A percentile compares a stretch with the other conserved stretches of the same genome.
phyloP scores from a whole-genome alignment of 2,888 invertebrate species.

The Tetanocera ferruginea region DNA sequence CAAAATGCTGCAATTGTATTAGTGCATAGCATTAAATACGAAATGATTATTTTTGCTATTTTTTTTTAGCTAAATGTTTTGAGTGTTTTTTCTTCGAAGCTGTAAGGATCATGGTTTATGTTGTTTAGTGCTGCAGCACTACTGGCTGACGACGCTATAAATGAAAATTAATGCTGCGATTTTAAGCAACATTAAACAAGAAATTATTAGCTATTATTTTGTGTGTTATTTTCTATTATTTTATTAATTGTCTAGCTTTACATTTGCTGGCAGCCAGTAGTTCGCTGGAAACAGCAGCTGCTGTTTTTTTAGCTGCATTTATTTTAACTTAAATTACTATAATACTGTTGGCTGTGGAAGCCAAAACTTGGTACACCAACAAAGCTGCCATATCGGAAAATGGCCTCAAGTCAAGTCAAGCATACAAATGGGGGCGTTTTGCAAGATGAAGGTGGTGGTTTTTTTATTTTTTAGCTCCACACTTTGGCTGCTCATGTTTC shows the following conservation, averaged over 20 bases:
- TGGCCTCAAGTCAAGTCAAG: slow-evolving; percentile 2
- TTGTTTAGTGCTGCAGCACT: neutral
- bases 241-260: neutral
- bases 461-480: too few species aligned
- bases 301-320: neutral
- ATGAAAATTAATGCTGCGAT: slow-evolving; percentile 50
- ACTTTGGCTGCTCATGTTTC: neutral
- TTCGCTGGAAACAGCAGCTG: neutral
- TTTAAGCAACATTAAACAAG: slow-evolving; percentile 31
- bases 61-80: slow-evolving; percentile 38
- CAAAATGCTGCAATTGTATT: slow-evolving; percentile 48
- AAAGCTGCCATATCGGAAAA: neutral
- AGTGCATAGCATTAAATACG: slow-evolving; percentile 50
- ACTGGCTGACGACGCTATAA: slow-evolving; percentile 3
- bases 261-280: neutral
- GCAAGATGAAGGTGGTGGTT: too few species aligned
- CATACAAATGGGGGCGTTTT: neutral
- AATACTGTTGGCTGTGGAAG: neutral
- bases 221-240: slow-evolving; percentile 20
- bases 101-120: neutral
- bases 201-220: slow-evolving; percentile 15
- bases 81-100: slow-evolving; percentile 23
- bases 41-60: slow-evolving; percentile 52
- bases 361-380: neutral
- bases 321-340: slow-evolving; percentile 1